Percentiles rank a stretch among this genome's conserved stretches.
Conservation (phyloP, 2,888 invertebrate species). For the Cryptophagus acutangulus region DNA sequence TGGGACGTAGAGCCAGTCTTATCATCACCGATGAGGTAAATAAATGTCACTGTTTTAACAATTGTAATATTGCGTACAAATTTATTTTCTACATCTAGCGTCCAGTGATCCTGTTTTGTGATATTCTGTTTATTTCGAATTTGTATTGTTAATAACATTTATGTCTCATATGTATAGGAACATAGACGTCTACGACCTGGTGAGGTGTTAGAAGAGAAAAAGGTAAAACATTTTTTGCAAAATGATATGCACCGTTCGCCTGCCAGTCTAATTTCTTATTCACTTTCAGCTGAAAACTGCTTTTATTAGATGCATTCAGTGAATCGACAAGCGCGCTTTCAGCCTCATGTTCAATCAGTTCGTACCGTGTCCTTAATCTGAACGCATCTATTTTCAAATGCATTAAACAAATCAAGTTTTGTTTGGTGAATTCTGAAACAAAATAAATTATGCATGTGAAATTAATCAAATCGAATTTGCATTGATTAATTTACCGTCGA, state of each 20-base stretch:
- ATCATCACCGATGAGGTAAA: conserved; percentile 92
- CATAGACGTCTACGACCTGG: conserved; percentile 90
- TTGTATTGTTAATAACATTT: conserved; percentile 20
- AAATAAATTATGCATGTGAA: too few species aligned
- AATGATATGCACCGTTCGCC: conserved; percentile 25
- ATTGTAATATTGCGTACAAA: conserved; percentile 20
- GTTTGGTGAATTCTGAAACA: too few species aligned
- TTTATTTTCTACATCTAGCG: conserved; percentile 1
- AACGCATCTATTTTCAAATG: too few species aligned
- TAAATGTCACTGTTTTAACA: too few species aligned
- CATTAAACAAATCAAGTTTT: too few species aligned
- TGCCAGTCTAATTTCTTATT: conserved; percentile 29
- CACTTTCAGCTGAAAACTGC: conserved; percentile 35
- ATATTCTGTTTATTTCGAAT: conserved; percentile 1
- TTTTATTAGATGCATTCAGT: conserved; percentile 16
- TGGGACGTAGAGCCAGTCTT: conserved; percentile 80
- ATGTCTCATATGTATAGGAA: conserved; percentile 61
- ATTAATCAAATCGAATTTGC: too few species aligned
- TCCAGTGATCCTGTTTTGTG: not conserved
- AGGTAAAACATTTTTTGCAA: conserved; percentile 63
- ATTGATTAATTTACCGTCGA: too few species aligned
- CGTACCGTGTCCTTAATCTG: too few species aligned
- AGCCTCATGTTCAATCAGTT: too few species aligned
- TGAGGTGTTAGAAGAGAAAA: conserved; percentile 89
- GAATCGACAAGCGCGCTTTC: too few species aligned